These are phyloP conservation scores for Phalacrocorax aristotelis DNA, from an alignment of 2,113 vertebrate genomes.

Conservation along the genomic window DNA sequence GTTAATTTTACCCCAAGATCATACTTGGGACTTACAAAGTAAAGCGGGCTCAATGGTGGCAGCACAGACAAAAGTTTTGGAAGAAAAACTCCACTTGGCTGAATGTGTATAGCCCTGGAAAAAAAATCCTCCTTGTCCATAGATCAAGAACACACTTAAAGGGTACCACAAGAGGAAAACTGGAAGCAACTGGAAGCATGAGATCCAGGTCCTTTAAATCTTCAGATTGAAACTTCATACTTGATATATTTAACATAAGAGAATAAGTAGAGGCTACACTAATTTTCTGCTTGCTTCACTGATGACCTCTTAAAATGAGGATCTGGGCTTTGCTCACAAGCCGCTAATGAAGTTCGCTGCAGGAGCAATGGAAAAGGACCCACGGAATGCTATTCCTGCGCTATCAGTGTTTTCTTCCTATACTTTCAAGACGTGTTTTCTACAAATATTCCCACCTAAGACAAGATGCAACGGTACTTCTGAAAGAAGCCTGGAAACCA, in stretches of 20 bases:
- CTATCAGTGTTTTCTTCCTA: not conserved
- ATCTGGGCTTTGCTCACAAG: not conserved
- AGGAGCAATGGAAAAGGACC: not conserved
- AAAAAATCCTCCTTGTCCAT: not conserved
- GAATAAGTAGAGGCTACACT: not conserved
- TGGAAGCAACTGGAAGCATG: not conserved
- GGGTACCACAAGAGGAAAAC: not conserved
- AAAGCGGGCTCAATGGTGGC: not conserved
- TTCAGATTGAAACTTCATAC: not conserved
- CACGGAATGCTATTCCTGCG: not conserved
- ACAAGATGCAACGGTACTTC: not conserved
- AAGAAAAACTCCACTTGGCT: not conserved
- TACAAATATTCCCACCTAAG: not conserved
- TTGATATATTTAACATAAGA: not conserved
- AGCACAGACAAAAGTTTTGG: not conserved
- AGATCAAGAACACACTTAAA: not conserved
- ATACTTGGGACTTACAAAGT: not conserved
- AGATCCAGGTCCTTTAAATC: not conserved
- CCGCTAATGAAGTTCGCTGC: not conserved
- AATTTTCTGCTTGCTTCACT: not conserved
- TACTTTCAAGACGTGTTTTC: not conserved
- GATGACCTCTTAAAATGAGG: not conserved
- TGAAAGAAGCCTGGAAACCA: not conserved
- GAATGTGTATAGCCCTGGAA: not conserved
- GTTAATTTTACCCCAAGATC: not conserved